These are phyloP conservation scores for Labeo rohita DNA, from an alignment of 2,113 vertebrate species.

Conservation along the genomic window DNA sequence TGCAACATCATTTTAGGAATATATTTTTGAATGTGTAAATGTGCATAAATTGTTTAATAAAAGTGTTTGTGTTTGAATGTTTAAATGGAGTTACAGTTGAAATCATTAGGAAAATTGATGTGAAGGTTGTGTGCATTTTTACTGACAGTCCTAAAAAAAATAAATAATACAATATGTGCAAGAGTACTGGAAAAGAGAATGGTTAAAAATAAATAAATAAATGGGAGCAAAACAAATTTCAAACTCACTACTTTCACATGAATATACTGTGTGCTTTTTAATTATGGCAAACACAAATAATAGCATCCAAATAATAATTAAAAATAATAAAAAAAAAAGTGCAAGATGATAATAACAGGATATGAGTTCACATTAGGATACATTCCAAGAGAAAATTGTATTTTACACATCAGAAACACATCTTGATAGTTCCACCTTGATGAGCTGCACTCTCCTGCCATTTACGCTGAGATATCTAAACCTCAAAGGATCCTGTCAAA, in stretches of 20 bases:
- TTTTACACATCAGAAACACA: constrained; percentile 27
- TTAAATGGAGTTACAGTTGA: background rate
- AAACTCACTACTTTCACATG: background rate
- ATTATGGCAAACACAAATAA: constrained; percentile 46
- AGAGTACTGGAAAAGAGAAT: background rate
- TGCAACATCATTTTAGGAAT: background rate
- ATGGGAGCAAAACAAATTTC: constrained; percentile 7
- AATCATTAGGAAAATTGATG: background rate
- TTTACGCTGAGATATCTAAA: background rate
- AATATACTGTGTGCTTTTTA: constrained; percentile 49
- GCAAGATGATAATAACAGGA: constrained; percentile 40
- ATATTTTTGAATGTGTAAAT: constrained; percentile 20
- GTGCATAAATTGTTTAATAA: constrained; percentile 21
- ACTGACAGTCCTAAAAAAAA: background rate
- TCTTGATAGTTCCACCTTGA: background rate
- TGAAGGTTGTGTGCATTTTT: background rate
- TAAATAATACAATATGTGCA: background rate
- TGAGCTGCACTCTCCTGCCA: background rate
- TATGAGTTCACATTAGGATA: constrained; percentile 44
- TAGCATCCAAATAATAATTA: constrained; percentile 36
- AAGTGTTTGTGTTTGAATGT: constrained; percentile 9
- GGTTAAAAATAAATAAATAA: background rate
- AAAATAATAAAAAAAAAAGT: constrained; percentile 27
- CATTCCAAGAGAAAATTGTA: constrained; percentile 14
- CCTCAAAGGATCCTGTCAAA: background rate